Conservation (phyloP, 2,113 vertebrate genomes). For the Brachypodius melanocephalos region DNA sequence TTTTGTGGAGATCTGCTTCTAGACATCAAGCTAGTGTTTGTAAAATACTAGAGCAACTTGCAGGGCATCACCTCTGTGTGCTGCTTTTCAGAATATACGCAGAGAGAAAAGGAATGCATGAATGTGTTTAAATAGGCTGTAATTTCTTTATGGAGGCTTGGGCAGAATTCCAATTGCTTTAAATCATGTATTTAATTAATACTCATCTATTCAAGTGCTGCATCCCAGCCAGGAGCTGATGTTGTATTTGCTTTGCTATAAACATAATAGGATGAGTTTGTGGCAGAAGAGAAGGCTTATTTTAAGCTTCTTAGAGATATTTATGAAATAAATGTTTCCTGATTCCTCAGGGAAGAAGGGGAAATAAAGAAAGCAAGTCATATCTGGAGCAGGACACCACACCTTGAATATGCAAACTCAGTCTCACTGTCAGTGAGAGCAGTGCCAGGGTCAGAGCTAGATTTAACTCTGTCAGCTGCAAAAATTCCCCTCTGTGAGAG, state of each 20-base stretch:
- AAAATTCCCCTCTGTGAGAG: neutral
- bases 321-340: conserved; percentile 63
- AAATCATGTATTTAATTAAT: conserved; percentile 62
- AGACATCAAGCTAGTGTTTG: neutral
- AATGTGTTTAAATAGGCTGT: conserved; percentile 1
- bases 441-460: neutral
- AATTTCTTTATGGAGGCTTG: conserved; percentile 64
- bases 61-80: neutral
- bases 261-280: conserved; percentile 40
- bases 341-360: neutral
- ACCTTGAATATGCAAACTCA: conserved; percentile 21
- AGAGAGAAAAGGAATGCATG: neutral
- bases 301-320: conserved; percentile 69
- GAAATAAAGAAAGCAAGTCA: neutral
- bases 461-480: neutral
- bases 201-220: conserved; percentile 18
- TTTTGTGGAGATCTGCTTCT: neutral
- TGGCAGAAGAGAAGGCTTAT: conserved; percentile 60
- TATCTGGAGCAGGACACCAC: conserved; percentile 2
- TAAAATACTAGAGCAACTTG: neutral
- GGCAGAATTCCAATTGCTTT: conserved; percentile 59
- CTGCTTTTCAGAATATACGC: neutral
- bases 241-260: conserved; percentile 38
- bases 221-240: conserved; percentile 14
- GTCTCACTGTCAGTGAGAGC: neutral